Conservation (phyloP, 2,113 vertebrate genomes). For the Gorsachius goisagi region DNA sequence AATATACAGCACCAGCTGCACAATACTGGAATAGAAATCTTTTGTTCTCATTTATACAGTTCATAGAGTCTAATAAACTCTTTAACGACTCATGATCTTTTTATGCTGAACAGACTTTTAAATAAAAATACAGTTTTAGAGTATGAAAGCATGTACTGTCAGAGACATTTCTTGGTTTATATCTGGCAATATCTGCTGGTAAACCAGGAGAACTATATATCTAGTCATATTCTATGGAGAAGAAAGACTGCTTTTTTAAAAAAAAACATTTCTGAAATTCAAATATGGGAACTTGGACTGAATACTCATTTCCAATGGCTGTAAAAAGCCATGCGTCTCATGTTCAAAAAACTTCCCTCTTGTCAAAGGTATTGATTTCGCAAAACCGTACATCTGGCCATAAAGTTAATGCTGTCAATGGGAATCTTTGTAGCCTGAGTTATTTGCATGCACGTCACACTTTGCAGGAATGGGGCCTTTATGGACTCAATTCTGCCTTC, state of each 20-base stretch:
- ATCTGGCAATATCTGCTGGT: neutral
- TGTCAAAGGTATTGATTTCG: neutral
- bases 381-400: neutral
- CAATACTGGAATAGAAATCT: neutral
- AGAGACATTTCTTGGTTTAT: neutral
- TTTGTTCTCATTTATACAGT: neutral
- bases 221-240: neutral
- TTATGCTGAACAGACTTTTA: neutral
- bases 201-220: neutral
- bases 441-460: neutral
- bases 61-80: neutral
- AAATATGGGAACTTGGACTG: neutral
- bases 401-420: neutral
- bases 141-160: neutral
- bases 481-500: conserved; percentile 15
- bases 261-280: neutral
- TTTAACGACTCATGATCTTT: neutral
- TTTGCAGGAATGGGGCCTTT: neutral
- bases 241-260: neutral
- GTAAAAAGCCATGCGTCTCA: neutral
- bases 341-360: neutral
- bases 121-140: neutral
- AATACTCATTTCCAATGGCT: neutral
- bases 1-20: neutral
- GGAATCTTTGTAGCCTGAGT: neutral